Conservation (phyloP, 2,113 vertebrate species). For the Eurystomus gularis region DNA sequence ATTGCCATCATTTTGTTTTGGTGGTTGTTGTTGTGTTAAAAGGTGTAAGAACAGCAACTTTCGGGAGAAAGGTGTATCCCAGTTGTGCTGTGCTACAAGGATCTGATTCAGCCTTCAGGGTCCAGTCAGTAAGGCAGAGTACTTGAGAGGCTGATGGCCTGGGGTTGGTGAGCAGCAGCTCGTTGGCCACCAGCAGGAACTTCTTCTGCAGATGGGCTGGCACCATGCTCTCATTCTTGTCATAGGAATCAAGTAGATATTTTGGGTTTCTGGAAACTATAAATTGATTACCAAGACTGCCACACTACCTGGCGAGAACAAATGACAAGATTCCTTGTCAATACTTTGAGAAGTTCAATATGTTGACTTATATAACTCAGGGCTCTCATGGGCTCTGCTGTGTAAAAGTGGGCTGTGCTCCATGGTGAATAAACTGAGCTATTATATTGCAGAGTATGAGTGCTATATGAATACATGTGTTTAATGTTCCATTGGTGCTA, state of each 20-base stretch:
- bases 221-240: background rate
- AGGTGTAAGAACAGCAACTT: background rate
- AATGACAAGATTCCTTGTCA: background rate
- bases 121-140: background rate
- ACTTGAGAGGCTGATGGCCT: background rate
- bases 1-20: fast-evolving
- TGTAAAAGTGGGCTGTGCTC: background rate
- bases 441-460: background rate
- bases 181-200: background rate
- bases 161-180: background rate
- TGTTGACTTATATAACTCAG: background rate
- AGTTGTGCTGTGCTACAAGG: fast-evolving
- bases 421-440: background rate
- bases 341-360: background rate
- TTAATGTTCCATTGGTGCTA: background rate
- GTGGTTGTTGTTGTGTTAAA: background rate
- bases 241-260: background rate
- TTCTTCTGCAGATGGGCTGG: background rate
- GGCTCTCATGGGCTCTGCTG: fast-evolving
- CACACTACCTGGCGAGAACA: background rate
- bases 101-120: background rate
- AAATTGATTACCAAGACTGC: background rate
- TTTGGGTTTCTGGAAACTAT: background rate
- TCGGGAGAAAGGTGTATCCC: too few species aligned
- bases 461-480: background rate